Percentiles rank a stretch among this genome's conserved stretches.
Conservation (phyloP, 2,797 vertebrate genomes). For the Tolypeutes matacus region DNA sequence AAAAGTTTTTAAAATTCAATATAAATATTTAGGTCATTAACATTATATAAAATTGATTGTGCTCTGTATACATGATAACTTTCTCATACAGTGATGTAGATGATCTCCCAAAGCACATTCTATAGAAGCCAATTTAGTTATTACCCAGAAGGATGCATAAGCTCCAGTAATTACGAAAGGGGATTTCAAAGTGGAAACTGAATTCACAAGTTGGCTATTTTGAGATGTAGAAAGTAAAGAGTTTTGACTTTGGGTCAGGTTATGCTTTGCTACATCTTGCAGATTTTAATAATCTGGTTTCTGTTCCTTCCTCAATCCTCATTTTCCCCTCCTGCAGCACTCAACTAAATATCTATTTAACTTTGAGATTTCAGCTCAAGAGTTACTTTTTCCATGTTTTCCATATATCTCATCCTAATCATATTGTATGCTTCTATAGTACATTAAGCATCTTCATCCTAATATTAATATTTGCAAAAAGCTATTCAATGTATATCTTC, state of each 20-base stretch:
- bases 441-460: neutral
- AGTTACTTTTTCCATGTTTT: neutral
- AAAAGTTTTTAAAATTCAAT: neutral
- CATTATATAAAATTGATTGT: neutral
- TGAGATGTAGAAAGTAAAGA: neutral
- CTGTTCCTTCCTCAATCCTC: neutral
- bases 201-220: neutral
- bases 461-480: neutral
- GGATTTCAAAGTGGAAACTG: neutral
- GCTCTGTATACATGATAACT: neutral
- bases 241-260: neutral
- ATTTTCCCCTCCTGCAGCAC: neutral
- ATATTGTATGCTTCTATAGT: neutral
- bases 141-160: neutral
- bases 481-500: neutral
- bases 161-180: neutral
- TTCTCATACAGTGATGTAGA: neutral
- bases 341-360: neutral
- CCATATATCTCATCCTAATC: neutral
- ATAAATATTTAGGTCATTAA: neutral
- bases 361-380: neutral
- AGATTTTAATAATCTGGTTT: neutral
- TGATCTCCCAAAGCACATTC: neutral
- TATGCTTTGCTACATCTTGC: neutral
- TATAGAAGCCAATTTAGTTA: neutral